Base-by-base conservation (phyloP, 2,888 invertebrate species). In the Helleia helle region DNA sequence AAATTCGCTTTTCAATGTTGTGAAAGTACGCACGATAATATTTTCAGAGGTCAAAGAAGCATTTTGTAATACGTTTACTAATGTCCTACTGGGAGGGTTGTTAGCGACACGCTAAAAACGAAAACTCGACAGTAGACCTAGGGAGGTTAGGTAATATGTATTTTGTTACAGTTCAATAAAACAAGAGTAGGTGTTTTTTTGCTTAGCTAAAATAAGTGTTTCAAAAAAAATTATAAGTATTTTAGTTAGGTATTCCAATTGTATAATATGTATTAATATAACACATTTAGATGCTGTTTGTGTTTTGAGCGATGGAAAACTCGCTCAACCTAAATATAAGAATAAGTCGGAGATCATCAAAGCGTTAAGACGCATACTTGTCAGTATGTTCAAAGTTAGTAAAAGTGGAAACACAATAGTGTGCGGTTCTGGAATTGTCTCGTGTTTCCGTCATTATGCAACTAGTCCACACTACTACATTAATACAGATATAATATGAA, bases 41-140 rank as follows among this genome's bases (percentile, higher is more conserved):
- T 18, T 49, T 50, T 48, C 49, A 44, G 49, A 34, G 41, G 43
- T 42, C 28, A 38, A 25, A 38, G 46, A 38, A 42, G 11, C 38
- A 50, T 67, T 69, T 54, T 64, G 60, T 64, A 65, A 77, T 58
- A 64, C 59, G 71, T 57, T 70, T 71, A 68, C 56, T 48, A 58
- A 51, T 49, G 54, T 54, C 55, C 56, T 59, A 53, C 50, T 54
- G 61, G 58, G 61, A 51, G 51, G 60, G 58, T 66, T 61, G 64
- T 72, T 71, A 74, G 71, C 64, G 56, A 46, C 44, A 51, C 55
- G 83, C 81, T 81, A 83, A 83, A 80, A 77, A 67, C 54, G 81
- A 80, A 81, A 83, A 81, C 81, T 64, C 72, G 79, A 66, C 54
- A 74, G 71, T 68, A 51, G 64, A n/a, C n/a, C n/a, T n/a, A 64